Evolutionary conservation across 2,113 vertebrate species (phyloP).

Genomic region (Brachypteracias leptosomus): DNA sequence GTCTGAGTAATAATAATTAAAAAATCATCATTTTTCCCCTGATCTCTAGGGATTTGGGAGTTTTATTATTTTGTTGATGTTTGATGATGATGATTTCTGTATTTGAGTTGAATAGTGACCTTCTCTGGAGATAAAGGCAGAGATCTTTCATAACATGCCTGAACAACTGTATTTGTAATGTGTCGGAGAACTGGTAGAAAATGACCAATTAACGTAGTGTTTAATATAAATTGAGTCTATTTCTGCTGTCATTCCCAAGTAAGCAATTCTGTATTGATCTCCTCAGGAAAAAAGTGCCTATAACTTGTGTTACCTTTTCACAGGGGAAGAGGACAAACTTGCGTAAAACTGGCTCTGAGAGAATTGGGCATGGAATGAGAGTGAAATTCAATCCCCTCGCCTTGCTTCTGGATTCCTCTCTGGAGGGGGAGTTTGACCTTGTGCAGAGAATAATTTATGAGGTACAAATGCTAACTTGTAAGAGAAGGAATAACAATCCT

Average conservation of each 20-base stretch:
- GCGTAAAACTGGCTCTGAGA: constrained; percentile 89
- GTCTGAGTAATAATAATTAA: background rate
- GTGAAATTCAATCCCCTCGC: constrained; percentile 97
- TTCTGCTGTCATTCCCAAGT: background rate
- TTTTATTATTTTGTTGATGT: background rate
- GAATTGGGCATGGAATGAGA: constrained; percentile 92
- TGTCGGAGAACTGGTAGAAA: background rate
- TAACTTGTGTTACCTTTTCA: background rate
- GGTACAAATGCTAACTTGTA: constrained; percentile 68
- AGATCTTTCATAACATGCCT: background rate
- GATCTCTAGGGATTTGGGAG: background rate
- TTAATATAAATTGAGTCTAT: too few species aligned
- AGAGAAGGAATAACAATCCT: background rate
- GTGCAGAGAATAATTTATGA: constrained; percentile 98
- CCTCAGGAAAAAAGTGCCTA: background rate
- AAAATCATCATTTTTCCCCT: background rate
- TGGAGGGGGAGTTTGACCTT: constrained; percentile 97
- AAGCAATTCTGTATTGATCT: background rate
- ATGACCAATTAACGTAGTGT: too few species aligned
- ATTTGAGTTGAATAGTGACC: background rate
- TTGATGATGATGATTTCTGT: background rate
- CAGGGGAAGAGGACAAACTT: constrained; percentile 97
- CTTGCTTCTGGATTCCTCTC: constrained; percentile 92
- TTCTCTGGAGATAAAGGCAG: background rate
- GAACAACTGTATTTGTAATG: background rate